Base-by-base conservation (phyloP, 2,797 vertebrate species). In the Gymnodraco acuticeps region DNA sequence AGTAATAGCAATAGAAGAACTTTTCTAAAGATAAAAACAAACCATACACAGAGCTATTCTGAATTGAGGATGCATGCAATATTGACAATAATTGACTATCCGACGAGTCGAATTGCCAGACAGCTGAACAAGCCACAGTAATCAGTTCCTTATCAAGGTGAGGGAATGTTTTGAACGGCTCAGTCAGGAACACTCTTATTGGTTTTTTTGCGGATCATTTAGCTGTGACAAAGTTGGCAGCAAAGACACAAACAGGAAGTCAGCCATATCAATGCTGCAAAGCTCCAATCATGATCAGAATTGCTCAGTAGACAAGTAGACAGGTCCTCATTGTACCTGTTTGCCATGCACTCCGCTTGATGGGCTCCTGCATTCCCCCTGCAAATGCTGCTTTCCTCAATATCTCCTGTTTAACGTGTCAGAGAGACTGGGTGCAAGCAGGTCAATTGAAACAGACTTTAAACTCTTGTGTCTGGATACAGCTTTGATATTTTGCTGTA, bases 201-300 rank as follows among this genome's bases (percentile, higher is more conserved):
- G 80, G 84, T 85, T 78, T 79, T 79, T 75, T 15, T 75, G 59
- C 38, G 12, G 68, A 84, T 90, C 69, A 75, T 80, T 85, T 83
- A 81, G 68, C 74, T 61, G 73, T 81, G 85, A 87, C 84, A 86
- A 70, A 80, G 81, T 42, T 83, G 88, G 84, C 86, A 79, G 64
- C 47, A 27, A 66, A 70, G 73, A 88, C 77, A 73, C 59, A 71
- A 79, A 85, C 70, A 77, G 86, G 84, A 88, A 84, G 78, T 56
- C 65, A 76, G 70, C 61, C 76, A 67, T 82, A 77, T 84, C 53
- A 48, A 46, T 51, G 73, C 63, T 65, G 60, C 54, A 56, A 31
- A 46, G 45, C 70, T 67, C 75, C 69, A 73, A 54, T 86, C 74
- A 31, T 61, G 59, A 83, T 82, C 77, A 80, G 64, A 78, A 65